These are phyloP conservation scores for Psettodes erumei DNA, from an alignment of 2,113 vertebrate genomes.

Conservation along the genomic window DNA sequence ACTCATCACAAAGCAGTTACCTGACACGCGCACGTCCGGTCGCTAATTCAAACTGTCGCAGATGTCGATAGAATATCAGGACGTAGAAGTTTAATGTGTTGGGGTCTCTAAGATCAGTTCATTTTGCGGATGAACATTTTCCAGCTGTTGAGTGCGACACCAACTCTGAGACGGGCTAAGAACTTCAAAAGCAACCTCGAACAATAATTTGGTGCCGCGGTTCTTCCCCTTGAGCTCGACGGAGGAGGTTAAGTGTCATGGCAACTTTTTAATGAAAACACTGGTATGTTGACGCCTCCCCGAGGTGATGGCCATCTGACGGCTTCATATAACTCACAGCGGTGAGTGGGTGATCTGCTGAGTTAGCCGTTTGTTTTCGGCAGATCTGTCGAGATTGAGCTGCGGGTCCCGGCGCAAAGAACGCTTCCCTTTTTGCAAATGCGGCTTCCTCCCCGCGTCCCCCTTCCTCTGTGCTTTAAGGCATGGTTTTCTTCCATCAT, in stretches of 20 bases:
- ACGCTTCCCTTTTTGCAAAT: conserved; percentile 29
- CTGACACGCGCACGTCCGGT: no score
- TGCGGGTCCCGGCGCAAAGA: not conserved
- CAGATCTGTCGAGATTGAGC: no score
- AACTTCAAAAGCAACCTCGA: no score
- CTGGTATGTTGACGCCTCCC: not conserved
- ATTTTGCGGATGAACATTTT: not conserved
- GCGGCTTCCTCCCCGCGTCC: conserved; percentile 33
- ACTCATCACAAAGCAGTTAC: not conserved
- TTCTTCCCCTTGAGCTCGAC: not conserved
- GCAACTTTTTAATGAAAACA: not conserved
- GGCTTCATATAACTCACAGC: not conserved
- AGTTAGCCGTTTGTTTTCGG: no score
- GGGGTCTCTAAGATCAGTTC: not conserved
- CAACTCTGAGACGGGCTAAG: no score
- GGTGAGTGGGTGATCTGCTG: not conserved
- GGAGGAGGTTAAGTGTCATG: not conserved
- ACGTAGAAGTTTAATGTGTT: not conserved
- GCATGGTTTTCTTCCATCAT: conserved; percentile 45
- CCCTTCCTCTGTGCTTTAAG: conserved; percentile 34
- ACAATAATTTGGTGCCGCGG: not conserved
- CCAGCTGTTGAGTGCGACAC: no score
- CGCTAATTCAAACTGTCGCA: not conserved
- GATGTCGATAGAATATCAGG: not conserved
- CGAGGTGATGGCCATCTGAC: not conserved